Evolutionary conservation across 1,140 invertebrate species (phyloP), one percentile per base, ranked within the genome.

Genomic region (Eumeta japonica): DNA sequence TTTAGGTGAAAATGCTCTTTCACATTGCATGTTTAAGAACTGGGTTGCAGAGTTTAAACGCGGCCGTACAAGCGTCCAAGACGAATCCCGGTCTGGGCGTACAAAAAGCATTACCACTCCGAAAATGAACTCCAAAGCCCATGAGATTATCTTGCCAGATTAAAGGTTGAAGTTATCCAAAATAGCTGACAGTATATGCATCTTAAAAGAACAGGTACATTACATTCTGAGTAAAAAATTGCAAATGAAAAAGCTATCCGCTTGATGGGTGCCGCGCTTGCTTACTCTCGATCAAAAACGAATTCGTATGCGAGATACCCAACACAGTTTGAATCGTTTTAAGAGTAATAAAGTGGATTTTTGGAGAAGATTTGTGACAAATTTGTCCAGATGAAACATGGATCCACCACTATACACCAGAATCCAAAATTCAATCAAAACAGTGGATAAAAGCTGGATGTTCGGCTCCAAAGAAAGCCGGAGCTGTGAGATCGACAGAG

Each of bases 221-320:
- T 11, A 38, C 19, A 49, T 49, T 37, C 38, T 49, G 13, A 12
- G 34, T 27, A 29, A 37, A 28, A 14, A 49, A 28, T 41, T 50
- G 34, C 40, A 27, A 13, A 37, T 47, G 38, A 48, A 32, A 33
- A 53, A 53, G 31, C 15, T 55, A 1, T 48, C 27, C 27, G 33
- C 43, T 31, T n/a, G n/a, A n/a, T n/a, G n/a, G n/a, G n/a, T n/a
- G n/a, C n/a, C n/a, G n/a, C n/a, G n/a, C n/a, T n/a, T n/a, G n/a
- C n/a, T n/a, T n/a, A n/a, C n/a, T n/a, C n/a, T n/a, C n/a, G n/a
- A n/a, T n/a, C n/a, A n/a, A n/a, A n/a, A n/a, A n/a, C n/a, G n/a
- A n/a, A n/a, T n/a, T n/a, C n/a, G n/a, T n/a, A n/a, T n/a, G n/a
- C 39, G 48, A 41, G 55, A 48, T 46, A 46, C 55, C 30, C 45